Base-by-base conservation (phyloP, 2,113 vertebrate species). In the Oreochromis aureus region DNA sequence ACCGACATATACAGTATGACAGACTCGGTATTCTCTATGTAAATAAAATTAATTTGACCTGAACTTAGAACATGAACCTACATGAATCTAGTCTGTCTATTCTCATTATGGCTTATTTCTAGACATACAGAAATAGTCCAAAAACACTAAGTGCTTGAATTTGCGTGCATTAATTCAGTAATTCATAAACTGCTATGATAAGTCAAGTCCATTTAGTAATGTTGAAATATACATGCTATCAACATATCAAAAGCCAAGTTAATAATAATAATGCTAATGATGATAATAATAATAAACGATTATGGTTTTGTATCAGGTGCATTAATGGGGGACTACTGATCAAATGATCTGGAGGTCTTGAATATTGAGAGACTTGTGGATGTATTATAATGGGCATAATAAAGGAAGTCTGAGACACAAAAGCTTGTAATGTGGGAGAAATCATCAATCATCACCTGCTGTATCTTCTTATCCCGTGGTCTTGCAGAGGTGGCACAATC, bases 1-100 rank as follows among this genome's bases (percentile, higher is more conserved):
- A 48, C 6, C 0, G 6, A 16, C 8, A 8, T 19, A 19, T 7
- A 9, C 27, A 27, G 27, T 27, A 27, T 18, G 10, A 27, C 1
- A 3, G 22, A 73, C 39, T 73, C 0, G 6, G 69, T 73, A 73
- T 39, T 5, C 0, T 46, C 39, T 44, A 16, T 18, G 6, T 30
- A 48, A 48, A 48, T 12, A 76, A 76, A 19, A 51, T 18, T 32
- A 4, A 32, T 30, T 76, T 76, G 71, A 51, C 71, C 24, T 76
- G 22, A 76, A 76, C 41, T 24, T 73, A 73, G 0, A 44, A 71
- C 39, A 71, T 16, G 39, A 71, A 10, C 0, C 8, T 18, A 30
- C 36, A 71, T 48, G 41, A 48, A 76, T 46, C 22, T 7, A 73
- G 41, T 18, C 41, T 76, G 69, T 30, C 10, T 76, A 8, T 73